Percentiles rank a stretch among this genome's conserved stretches.
Conservation (phyloP, 2,888 invertebrate genomes). For the Coleophora deauratella region DNA sequence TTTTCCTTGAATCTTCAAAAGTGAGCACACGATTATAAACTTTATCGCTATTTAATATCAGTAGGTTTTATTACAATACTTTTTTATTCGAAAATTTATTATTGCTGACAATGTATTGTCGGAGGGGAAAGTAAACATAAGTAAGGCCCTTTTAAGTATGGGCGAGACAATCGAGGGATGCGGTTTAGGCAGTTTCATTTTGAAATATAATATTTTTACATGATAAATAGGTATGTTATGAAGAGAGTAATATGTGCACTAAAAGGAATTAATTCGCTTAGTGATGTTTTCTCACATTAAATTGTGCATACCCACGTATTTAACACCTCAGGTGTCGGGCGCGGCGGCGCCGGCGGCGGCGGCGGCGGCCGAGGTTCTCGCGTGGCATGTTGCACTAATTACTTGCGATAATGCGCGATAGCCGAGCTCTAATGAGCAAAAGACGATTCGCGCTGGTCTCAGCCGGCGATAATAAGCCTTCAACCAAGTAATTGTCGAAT, state of each 20-base stretch:
- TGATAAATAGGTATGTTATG: neutral
- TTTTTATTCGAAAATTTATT: constrained; percentile 51
- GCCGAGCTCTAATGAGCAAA: constrained; percentile 51
- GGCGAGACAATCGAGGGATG: constrained; percentile 20
- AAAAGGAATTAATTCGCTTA: neutral
- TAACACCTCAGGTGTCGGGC: constrained; percentile 1
- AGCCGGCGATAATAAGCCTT: constrained; percentile 42
- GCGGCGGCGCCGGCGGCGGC: no score
- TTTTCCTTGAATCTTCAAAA: constrained; percentile 18
- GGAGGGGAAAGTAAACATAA: constrained; percentile 41
- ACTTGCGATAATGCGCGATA: constrained; percentile 51
- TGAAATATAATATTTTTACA: constrained; percentile 19
- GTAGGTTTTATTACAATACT: constrained; percentile 23
- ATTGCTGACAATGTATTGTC: constrained; percentile 44
- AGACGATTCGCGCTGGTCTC: constrained; percentile 50
- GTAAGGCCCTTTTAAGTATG: constrained; percentile 27
- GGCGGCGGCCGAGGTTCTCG: neutral
- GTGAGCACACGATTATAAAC: constrained; percentile 21
- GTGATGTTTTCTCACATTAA: constrained; percentile 1
- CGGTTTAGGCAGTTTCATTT: constrained; percentile 17
- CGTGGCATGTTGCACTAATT: constrained; percentile 29
- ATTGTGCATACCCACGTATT: constrained; percentile 1
- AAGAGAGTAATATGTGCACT: neutral
- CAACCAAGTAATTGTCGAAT: constrained; percentile 66
- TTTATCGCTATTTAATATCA: constrained; percentile 17